These are phyloP conservation scores for Dolichomitus sp. DNA, from an alignment of 2,888 invertebrate genomes.

Conservation along the genomic window DNA sequence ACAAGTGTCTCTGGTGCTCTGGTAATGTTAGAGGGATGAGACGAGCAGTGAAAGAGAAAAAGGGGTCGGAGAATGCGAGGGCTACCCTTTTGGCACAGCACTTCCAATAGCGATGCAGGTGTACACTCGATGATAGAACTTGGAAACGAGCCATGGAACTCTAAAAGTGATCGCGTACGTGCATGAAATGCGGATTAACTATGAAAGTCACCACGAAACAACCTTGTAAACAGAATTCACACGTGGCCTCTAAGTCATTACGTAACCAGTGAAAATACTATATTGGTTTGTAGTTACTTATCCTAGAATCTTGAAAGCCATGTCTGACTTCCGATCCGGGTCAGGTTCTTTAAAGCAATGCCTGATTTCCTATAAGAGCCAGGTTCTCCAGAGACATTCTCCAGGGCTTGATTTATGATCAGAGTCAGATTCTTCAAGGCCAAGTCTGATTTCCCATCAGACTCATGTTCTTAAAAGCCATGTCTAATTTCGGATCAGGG, in stretches of 20 bases:
- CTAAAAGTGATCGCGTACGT: conserved; percentile 19
- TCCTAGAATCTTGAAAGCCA: too few relatives aligned
- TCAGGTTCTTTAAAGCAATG: background rate
- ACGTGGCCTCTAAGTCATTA: conserved; percentile 7
- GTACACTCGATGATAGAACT: conserved; percentile 50
- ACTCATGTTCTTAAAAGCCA: too few relatives aligned
- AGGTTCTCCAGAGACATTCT: too few relatives aligned
- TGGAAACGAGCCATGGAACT: conserved; percentile 66
- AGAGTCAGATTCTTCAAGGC: too few relatives aligned
- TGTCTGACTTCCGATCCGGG: too few relatives aligned
- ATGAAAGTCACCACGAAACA: conserved; percentile 29
- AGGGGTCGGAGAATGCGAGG: background rate
- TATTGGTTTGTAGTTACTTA: background rate
- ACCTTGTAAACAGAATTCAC: conserved; percentile 12
- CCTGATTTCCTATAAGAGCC: too few relatives aligned
- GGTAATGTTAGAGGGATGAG: conserved; percentile 34
- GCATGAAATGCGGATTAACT: conserved; percentile 36
- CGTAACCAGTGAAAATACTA: background rate
- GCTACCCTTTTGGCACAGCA: conserved; percentile 8
- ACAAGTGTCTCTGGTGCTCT: conserved; percentile 58
- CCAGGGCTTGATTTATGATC: too few relatives aligned
- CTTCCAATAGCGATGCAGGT: conserved; percentile 63
- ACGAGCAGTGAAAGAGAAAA: conserved; percentile 38
- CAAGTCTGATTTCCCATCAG: too few relatives aligned
- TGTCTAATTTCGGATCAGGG: too few relatives aligned